These are phyloP conservation scores for Pollenia angustigena DNA, from an alignment of 2,888 invertebrate species.

Conservation along the genomic window DNA sequence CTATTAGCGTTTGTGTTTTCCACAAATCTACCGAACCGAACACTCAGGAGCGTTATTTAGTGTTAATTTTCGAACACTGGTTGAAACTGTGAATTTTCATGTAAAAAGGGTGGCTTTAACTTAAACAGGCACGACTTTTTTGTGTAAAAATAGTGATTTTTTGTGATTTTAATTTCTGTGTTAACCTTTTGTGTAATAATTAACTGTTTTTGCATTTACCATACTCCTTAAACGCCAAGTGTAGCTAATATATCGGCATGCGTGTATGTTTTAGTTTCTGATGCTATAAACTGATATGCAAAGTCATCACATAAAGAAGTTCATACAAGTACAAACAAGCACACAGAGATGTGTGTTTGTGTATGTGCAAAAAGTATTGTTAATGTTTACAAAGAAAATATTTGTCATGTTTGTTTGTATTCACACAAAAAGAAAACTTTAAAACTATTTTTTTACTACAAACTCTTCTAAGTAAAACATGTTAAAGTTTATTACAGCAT, in stretches of 20 bases:
- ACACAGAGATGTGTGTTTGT: not conserved
- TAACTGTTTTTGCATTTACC: not conserved
- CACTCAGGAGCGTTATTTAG: too few species aligned
- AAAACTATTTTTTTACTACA: constrained; percentile 23
- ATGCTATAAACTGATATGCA: constrained; percentile 53
- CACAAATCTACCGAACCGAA: too few species aligned
- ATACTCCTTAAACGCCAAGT: not conserved
- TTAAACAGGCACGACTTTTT: too few species aligned
- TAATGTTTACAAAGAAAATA: constrained; percentile 51
- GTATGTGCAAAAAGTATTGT: constrained; percentile 26
- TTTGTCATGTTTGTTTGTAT: constrained; percentile 43
- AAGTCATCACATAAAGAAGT: constrained; percentile 67
- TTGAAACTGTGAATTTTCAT: too few species aligned
- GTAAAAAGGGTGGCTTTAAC: too few species aligned
- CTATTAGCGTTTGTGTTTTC: too few species aligned
- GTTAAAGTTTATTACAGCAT: constrained; percentile 30
- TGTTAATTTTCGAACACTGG: not conserved
- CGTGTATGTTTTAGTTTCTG: constrained; percentile 13
- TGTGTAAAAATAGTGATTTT: too few species aligned
- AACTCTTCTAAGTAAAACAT: constrained; percentile 45
- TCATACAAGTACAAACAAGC: constrained; percentile 24
- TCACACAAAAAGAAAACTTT: constrained; percentile 9
- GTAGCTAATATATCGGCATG: not conserved
- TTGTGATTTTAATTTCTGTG: too few species aligned
- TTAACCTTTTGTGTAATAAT: too few species aligned